Base-by-base conservation (phyloP, 2,888 invertebrate species). In the Diogma glabrata region DNA sequence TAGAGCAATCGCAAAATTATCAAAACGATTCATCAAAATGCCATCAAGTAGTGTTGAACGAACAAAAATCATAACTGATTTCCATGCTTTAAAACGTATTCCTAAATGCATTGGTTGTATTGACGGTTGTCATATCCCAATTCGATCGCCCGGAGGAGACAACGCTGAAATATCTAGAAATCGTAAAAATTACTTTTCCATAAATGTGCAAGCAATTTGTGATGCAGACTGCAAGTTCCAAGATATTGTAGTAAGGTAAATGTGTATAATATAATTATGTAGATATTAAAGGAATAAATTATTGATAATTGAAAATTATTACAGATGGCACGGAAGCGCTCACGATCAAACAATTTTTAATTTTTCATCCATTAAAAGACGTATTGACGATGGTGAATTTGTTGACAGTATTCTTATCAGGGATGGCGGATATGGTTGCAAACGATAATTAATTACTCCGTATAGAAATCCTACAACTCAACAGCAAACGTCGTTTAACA, bases 281-380 rank as follows among this genome's bases (percentile, higher is more conserved):
- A n/a, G n/a, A n/a, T n/a, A n/a, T n/a, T n/a, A n/a, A n/a, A n/a
- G n/a, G n/a, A n/a, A n/a, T n/a, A n/a, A n/a, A n/a, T 16, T 16
- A 16, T 38, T 38, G 14, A 38, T 16, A 38, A 38, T 38, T 14
- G 14, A 16, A 38, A 16, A 38, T 16, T 16, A 16, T 38, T 47
- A 14, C 16, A 50, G 62, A n/a, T 62, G 61, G 62, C 61, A 60
- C 47, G 60, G 61, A 8, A 56, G 57, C 16, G 50, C 57, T 12
- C 60, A 63, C 38, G 62, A 63, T 47, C 52, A 54, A 3, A 56
- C 56, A 3, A 60, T 62, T 52, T 63, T 60, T 49, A 53, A 57
- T 45, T 55, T 58, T 49, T 56, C 56, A 6, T 49, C 14, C n/a
- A 43, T 53, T 19, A 49, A 47, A 26, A 19, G 24, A 28, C 17